Evolutionary conservation across 2,888 invertebrate species (phyloP), one percentile per base, ranked within the genome.

Genomic region (Pseudanteris insignis): DNA sequence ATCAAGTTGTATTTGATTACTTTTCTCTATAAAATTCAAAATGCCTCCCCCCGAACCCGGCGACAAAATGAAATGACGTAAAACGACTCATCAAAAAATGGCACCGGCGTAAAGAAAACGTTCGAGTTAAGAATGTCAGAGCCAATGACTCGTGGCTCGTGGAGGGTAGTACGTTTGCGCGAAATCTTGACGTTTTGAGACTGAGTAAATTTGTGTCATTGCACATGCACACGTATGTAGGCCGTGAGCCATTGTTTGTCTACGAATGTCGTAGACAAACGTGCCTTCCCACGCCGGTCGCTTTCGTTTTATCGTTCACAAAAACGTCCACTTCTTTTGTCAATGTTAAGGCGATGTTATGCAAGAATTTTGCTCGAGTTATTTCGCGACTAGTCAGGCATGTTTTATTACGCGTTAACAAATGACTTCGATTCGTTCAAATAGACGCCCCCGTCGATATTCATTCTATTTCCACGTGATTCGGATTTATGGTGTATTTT

Each of bases 171-270:
- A 40, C 29, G 33, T 6, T 28, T 58, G n/a, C 21, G 30, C 11
- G 37, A 33, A 43, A 48, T 36, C 14, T 36, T 33, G 24, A 7
- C 36, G 15, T 2, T 29, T 15, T 21, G 37, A 10, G 46, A 37
- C 43, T 15, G 43, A 47, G 34, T 34, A 62, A 62, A 62, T 53
- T 57, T 25, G 41, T 62, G 62, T 38, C 57, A 57, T 30, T 57
- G 62, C 57, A 53, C 43, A 43, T 51, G 38, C 55, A 50, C 40
- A 25, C 36, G 32, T 51, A 53, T 62, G 57, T 62, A 57, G 62
- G 51, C 36, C 46, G 55, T 44, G 26, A 41, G 10, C 41, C n/a
- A 61, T 60, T 48, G 43, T 61, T 55, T 34, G 46, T 38, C 50
- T 60, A 41, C 12, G 54, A 40, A 48, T 34, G 44, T 48, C 43